A percentile compares a stretch with the other conserved stretches of the same genome.
Evolutionary conservation across 2,797 vertebrate genomes (phyloP).

Genomic region (Trachurus trachurus): DNA sequence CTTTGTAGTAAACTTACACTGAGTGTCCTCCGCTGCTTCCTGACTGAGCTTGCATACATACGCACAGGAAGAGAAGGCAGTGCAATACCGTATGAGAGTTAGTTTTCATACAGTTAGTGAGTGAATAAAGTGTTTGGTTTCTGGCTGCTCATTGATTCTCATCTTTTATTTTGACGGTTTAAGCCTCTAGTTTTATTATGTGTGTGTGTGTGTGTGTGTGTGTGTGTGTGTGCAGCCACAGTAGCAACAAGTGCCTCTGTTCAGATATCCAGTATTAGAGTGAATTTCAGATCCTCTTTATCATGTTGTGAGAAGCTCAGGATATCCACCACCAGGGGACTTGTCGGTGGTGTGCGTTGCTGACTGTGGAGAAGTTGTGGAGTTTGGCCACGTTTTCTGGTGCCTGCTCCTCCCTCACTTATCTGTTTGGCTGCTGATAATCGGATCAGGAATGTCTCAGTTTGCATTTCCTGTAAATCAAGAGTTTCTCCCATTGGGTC

Average conservation of each 20-base stretch:
- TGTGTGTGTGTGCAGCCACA: neutral
- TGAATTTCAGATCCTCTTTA: neutral
- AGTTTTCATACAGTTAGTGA: constrained; percentile 11
- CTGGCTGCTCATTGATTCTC: neutral
- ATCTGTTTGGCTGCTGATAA: constrained; percentile 50
- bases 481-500: constrained; percentile 19
- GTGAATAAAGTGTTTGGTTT: constrained; percentile 17
- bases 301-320: neutral
- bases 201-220: too few species aligned
- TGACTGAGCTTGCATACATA: constrained; percentile 19
- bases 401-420: constrained; percentile 9
- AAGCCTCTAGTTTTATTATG: neutral
- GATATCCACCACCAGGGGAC: neutral
- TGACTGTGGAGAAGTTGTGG: constrained; percentile 34
- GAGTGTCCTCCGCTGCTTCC: constrained; percentile 24
- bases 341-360: neutral
- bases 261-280: neutral
- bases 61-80: constrained; percentile 45
- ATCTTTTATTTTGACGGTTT: constrained; percentile 2
- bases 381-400: constrained; percentile 30
- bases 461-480: constrained; percentile 71
- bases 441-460: constrained; percentile 53
- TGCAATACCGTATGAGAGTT: neutral
- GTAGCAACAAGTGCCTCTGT: neutral
- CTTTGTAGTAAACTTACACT: constrained; percentile 32